Base-by-base conservation (phyloP, 2,797 vertebrate species). In the Furcifer pardalis region DNA sequence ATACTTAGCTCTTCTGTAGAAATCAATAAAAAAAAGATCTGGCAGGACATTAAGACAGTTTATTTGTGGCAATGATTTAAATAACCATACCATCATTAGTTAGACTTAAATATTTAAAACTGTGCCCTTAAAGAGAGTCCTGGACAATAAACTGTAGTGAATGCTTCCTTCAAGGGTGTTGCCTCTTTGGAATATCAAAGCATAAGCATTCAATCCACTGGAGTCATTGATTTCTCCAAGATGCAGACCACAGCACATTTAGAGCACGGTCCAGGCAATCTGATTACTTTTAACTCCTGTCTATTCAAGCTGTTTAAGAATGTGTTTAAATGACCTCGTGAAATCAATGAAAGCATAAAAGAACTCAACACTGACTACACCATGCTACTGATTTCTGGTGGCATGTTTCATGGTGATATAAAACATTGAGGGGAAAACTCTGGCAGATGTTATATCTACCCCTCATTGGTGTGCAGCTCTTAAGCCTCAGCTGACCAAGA, bases 41-140 rank as follows among this genome's bases (percentile, higher is more conserved):
- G 59, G 25, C 25, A 44, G 12, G n/a, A 66, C 9, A 49, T 10
- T 7, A 7, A 49, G 10, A 10, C n/a, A 3, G 10, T 40, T 59
- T 40, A 1, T 21, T 78, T 85, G 77, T 86, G 86, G 0, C 52
- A 88, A 83, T 37, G 49, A 12, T 49, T 78, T 81, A 66, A n/a
- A 77, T 30, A 84, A 82, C 35, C 44, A 30, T 40, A 42, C 35
- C 86, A 72, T 27, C 42, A 1, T 59, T 82, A 7, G 15, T 17
- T 52, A 59, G 7, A 30, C 86, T 82, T 89, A 88, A 40, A 46
- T 44, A 69, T 2, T 66, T 42, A 86, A 44, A 91, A 44, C 59
- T 0, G 66, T 42, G 84, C 62, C 2, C 74, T 86, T 42, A 68
- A 2, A 8, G 1, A 4, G 73, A 75, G 1, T 68, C 82, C 62